Evolutionary conservation across 2,113 vertebrate species (phyloP).

Genomic region (Parus major): DNA sequence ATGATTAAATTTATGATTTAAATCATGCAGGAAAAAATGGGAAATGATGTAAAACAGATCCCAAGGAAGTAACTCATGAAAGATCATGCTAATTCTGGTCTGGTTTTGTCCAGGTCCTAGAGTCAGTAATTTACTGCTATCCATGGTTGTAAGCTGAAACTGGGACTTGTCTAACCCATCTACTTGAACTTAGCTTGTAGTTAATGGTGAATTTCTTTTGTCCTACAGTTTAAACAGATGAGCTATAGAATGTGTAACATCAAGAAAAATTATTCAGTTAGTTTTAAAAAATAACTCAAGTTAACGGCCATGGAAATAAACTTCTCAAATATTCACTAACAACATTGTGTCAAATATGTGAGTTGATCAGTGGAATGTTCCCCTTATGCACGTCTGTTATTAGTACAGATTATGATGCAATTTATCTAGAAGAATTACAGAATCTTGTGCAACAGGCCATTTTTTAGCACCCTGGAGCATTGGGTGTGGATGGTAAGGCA

Average conservation of each 20-base stretch:
- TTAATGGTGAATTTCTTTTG: neutral
- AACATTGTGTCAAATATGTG: neutral
- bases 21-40: rapidly evolving
- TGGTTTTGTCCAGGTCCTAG: neutral
- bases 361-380: neutral
- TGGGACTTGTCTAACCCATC: neutral
- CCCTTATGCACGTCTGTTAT: neutral
- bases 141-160: neutral
- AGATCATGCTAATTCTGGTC: neutral
- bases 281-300: neutral
- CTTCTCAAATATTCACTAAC: neutral
- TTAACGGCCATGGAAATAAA: neutral
- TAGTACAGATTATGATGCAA: neutral
- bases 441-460: neutral
- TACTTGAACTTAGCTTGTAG: neutral
- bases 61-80: neutral
- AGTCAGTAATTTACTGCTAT: neutral
- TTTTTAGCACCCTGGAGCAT: neutral
- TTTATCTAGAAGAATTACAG: neutral
- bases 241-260: neutral
- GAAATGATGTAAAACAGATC: neutral
- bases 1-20: neutral
- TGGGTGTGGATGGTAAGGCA: too few relatives aligned
- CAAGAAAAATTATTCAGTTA: neutral
- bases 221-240: neutral